phyloP scores from a whole-genome alignment of 2,888 invertebrate species.

The Agonopterix arenella region DNA sequence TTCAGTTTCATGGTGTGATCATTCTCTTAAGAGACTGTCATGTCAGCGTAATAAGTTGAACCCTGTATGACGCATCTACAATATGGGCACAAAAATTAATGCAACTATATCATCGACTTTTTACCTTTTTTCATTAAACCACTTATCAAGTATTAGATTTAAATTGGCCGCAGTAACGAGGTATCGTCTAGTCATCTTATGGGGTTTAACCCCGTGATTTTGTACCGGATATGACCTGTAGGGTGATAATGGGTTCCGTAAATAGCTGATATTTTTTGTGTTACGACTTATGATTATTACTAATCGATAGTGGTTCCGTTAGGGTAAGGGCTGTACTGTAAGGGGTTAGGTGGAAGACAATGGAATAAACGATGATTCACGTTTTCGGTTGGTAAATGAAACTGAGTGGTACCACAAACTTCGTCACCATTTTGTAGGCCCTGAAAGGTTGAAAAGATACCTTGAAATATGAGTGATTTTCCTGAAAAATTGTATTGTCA shows the following conservation, averaged over 20 bases:
- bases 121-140: not conserved
- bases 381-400: too few relatives aligned
- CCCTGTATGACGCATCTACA: too few relatives aligned
- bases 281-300: slow-evolving; percentile 29
- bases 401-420: too few relatives aligned
- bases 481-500: too few relatives aligned
- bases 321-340: slow-evolving; percentile 22
- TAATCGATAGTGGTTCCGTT: slow-evolving; percentile 37
- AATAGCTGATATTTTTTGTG: slow-evolving; percentile 35
- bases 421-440: too few relatives aligned
- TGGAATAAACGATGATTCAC: not conserved
- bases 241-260: slow-evolving; percentile 60
- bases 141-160: slow-evolving; percentile 41
- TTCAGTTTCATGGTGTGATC: too few relatives aligned
- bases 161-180: slow-evolving; percentile 38
- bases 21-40: too few relatives aligned
- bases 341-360: slow-evolving; percentile 16
- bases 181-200: slow-evolving; percentile 40
- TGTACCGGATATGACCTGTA: slow-evolving; percentile 59
- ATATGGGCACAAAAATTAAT: too few relatives aligned
- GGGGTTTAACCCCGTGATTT: slow-evolving; percentile 51
- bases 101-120: too few relatives aligned
- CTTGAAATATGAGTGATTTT: too few relatives aligned
- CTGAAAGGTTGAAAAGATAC: too few relatives aligned
- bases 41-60: too few relatives aligned